Evolutionary conservation across 2,797 vertebrate genomes (phyloP).

Genomic region (Cygnus olor): DNA sequence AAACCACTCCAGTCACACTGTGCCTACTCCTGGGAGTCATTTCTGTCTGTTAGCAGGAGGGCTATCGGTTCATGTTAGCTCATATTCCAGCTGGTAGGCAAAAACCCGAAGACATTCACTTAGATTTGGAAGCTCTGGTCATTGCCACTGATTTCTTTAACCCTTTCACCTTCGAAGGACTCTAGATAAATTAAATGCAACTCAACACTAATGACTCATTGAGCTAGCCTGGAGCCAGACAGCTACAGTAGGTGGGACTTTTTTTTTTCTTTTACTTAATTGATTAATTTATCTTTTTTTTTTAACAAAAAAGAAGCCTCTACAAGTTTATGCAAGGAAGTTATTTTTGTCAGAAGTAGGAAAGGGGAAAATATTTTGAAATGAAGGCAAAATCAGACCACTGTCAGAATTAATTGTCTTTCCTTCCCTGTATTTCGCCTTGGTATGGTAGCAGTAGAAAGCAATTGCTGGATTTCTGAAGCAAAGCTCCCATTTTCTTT

Average conservation of each 20-base stretch:
- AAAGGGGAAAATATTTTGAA: neutral
- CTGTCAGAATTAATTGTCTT: neutral
- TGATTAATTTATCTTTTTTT: neutral
- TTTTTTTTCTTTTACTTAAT: neutral
- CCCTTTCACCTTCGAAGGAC: neutral
- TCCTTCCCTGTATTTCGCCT: neutral
- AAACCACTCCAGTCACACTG: neutral
- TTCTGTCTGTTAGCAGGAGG: neutral
- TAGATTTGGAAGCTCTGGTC: neutral
- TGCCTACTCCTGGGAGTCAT: neutral
- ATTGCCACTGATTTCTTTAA: neutral
- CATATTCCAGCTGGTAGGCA: neutral
- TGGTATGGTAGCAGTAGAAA: fast-evolving
- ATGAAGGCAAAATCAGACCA: neutral
- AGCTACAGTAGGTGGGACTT: neutral
- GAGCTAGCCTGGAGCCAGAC: neutral
- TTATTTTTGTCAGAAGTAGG: neutral
- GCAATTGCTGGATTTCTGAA: neutral
- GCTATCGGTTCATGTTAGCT: neutral
- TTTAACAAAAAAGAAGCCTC: neutral
- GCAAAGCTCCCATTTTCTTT: neutral
- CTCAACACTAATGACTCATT: neutral
- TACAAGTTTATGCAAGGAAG: neutral
- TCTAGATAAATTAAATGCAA: neutral
- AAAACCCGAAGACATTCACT: neutral